Evolutionary conservation across 92 coral and sea anemone species (phyloP), one percentile per base, ranked within the genome.

Genomic region (Micromussa lordhowensis): DNA sequence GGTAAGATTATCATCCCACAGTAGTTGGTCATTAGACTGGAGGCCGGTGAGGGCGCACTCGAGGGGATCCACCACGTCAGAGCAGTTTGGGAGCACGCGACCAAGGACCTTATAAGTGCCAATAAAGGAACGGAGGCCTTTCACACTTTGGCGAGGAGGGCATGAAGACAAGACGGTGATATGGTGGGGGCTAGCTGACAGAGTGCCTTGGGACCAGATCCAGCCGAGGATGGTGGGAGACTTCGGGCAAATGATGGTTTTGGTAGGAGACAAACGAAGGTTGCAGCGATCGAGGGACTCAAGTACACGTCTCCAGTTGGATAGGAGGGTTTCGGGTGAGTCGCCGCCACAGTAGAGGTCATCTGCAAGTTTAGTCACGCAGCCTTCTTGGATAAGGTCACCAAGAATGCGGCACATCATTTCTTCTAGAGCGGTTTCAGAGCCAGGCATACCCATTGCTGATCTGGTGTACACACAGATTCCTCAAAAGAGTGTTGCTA

Each of bases 281-380:
- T 79, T 88, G 40, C 94, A 91, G 16, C 69, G 85, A 74, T 87
- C 90, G 16, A 84, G 90, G 40, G 82, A 59, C 58, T 84, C 85
- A 18, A 91, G 92, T n/a, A 91, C 92, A 17, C 94, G 71, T 34
- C 44, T 18, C 48, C 48, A 40, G 48, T 40, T 40, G 48, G 48
- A 40, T 40, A 40, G 48, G 48, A 0, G 48, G 2, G 63, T 80
- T 32, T 83, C 88, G 28, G 91, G 92, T 5, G 85, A 77, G 15
- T 82, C 78, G 82, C 80, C 82, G 7, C 94, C 87, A 31, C 94
- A 91, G 92, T 85, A 93, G 28, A 91, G 91, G 84, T 91, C 90
- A 30, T 91, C 93, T 28, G 96, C 91, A 8, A 92, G 85, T 83
- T 94, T 89, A 40, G 93, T 88, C 54, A 88, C 86, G 55, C 30